A percentile compares a stretch with the other conserved stretches of the same genome.
phyloP scores from a whole-genome alignment of 2,797 vertebrate genomes.

The Anguilla megastoma region DNA sequence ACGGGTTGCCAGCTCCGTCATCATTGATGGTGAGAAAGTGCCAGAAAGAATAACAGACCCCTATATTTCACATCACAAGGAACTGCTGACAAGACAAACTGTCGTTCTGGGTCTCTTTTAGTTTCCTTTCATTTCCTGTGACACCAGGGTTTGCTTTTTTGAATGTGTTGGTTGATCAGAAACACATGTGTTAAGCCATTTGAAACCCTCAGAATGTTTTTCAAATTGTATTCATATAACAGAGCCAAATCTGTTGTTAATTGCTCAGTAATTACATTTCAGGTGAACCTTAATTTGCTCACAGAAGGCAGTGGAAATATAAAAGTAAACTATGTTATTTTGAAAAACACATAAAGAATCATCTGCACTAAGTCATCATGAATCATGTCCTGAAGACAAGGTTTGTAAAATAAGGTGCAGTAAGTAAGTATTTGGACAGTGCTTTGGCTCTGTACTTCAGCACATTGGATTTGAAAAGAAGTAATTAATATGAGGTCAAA shows the following conservation, averaged over 20 bases:
- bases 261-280: neutral
- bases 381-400: too few species aligned
- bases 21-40: slow-evolving; percentile 33
- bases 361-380: neutral
- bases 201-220: neutral
- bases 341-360: neutral
- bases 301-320: slow-evolving; percentile 1
- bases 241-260: neutral
- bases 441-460: too few species aligned
- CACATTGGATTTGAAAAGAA: too few species aligned
- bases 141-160: slow-evolving; percentile 35
- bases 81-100: slow-evolving; percentile 47
- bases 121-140: slow-evolving; percentile 45
- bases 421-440: too few species aligned
- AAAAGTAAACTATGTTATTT: neutral
- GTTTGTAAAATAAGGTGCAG: neutral
- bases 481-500: too few species aligned
- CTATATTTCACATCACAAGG: slow-evolving; percentile 42
- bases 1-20: slow-evolving; percentile 16
- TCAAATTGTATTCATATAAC: neutral
- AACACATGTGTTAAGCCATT: slow-evolving; percentile 44
- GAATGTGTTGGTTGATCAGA: slow-evolving; percentile 46
- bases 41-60: slow-evolving; percentile 43
- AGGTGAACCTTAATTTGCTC: neutral
- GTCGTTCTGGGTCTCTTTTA: slow-evolving; percentile 41